Conservation (phyloP, 2,113 vertebrate genomes). For the Chrysochloris asiatica region DNA sequence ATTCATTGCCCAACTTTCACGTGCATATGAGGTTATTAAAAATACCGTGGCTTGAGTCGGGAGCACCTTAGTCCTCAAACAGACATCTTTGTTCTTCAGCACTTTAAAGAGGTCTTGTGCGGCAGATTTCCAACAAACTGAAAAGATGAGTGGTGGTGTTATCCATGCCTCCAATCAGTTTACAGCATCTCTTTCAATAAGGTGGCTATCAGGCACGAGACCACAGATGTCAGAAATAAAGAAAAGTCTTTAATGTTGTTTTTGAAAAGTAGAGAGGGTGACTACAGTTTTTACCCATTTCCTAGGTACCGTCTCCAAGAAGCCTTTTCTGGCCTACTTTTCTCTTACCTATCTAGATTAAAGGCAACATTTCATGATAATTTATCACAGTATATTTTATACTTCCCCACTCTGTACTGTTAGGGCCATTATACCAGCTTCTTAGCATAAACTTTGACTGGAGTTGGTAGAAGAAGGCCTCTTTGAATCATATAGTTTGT, state of each 20-base stretch:
- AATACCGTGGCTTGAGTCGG: too few species aligned
- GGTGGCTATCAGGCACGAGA: background rate
- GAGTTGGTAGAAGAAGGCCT: background rate
- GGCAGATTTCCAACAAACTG: too few species aligned
- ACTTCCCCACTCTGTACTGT: background rate
- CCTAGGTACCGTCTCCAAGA: background rate
- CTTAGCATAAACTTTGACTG: background rate
- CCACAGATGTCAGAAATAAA: background rate
- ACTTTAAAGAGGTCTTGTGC: too few species aligned
- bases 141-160: too few species aligned
- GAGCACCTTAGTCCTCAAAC: too few species aligned
- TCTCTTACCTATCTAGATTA: background rate
- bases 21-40: too few species aligned
- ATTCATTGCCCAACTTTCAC: too few species aligned
- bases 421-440: too few species aligned
- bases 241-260: constrained; percentile 4
- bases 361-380: background rate
- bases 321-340: background rate
- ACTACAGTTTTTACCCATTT: background rate
- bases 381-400: constrained; percentile 24
- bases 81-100: too few species aligned
- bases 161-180: background rate
- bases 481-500: background rate
- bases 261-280: constrained; percentile 10
- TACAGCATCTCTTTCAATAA: constrained; percentile 17